These are phyloP conservation scores for Periparus ater DNA, from an alignment of 2,797 vertebrate species.

Conservation along the genomic window DNA sequence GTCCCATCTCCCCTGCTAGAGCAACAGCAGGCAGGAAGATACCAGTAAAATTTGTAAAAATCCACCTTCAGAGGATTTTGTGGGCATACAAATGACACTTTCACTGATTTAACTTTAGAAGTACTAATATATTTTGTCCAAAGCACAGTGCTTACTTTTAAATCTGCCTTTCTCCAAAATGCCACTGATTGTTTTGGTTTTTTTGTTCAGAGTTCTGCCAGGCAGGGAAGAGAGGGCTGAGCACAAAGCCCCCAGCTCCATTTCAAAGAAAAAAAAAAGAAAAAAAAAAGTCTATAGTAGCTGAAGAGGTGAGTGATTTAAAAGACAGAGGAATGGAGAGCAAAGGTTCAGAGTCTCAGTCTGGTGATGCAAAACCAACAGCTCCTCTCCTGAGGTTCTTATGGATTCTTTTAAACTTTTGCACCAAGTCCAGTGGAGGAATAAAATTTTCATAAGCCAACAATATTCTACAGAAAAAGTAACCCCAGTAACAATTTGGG, in stretches of 20 bases:
- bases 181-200: background rate
- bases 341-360: background rate
- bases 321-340: background rate
- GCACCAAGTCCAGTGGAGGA: background rate
- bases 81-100: background rate
- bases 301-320: background rate
- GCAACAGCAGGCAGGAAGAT: background rate
- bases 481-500: background rate
- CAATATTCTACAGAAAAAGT: background rate
- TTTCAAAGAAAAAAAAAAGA: background rate
- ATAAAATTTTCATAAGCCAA: background rate
- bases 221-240: background rate
- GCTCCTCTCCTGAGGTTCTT: background rate
- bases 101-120: background rate
- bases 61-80: background rate
- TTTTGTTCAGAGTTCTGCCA: background rate
- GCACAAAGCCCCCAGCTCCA: background rate
- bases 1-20: background rate
- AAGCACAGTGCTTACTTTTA: background rate
- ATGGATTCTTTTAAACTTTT: background rate
- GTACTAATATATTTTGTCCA: background rate
- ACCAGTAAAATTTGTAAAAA: background rate
- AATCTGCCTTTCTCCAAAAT: background rate
- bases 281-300: background rate
- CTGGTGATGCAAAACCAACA: background rate